These are phyloP conservation scores for Phataginus tetradactyla DNA, from an alignment of 2,797 vertebrate genomes.

Conservation along the genomic window DNA sequence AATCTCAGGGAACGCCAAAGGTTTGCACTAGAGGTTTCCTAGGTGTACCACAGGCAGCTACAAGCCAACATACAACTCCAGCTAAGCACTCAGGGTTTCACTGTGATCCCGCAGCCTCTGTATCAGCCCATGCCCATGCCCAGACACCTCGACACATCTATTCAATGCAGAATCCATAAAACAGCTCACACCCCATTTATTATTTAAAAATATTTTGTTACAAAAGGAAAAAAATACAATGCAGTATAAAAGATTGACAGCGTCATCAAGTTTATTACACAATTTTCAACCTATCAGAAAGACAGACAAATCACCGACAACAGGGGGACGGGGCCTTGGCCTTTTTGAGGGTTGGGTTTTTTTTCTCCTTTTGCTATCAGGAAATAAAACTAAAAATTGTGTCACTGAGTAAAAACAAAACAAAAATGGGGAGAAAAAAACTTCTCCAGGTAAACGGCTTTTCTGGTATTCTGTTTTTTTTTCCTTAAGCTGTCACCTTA, in stretches of 20 bases:
- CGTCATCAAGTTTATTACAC: conserved; percentile 91
- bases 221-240: conserved; percentile 81
- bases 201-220: conserved; percentile 77
- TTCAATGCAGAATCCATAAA: conserved; percentile 73
- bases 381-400: conserved; percentile 88
- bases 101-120: neutral
- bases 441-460: conserved; percentile 74
- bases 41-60: neutral
- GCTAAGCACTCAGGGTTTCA: neutral
- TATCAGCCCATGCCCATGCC: neutral
- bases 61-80: neutral
- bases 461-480: conserved; percentile 70
- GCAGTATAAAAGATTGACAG: conserved; percentile 89
- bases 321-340: conserved; percentile 82
- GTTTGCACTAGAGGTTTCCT: neutral
- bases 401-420: conserved; percentile 86
- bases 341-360: conserved; percentile 62
- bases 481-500: conserved; percentile 67
- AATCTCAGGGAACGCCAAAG: neutral
- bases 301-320: conserved; percentile 87
- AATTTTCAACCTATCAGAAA: conserved; percentile 90
- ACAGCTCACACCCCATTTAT: conserved; percentile 76
- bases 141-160: conserved; percentile 80
- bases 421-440: conserved; percentile 75
- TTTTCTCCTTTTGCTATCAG: conserved; percentile 82